Conservation (phyloP, 2,797 vertebrate species). For the Characodon lateralis region DNA sequence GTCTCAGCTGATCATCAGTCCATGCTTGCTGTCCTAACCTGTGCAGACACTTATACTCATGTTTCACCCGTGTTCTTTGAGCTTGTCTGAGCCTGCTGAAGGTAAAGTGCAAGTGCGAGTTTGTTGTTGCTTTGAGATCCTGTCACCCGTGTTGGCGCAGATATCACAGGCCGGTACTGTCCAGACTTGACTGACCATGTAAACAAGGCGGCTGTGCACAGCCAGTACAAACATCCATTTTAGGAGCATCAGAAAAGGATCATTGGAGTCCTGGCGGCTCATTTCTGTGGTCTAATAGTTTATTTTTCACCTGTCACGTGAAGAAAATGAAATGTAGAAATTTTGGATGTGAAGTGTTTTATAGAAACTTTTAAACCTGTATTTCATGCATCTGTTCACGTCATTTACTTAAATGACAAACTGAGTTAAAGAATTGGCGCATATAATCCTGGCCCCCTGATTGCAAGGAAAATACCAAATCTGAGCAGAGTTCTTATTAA, state of each 20-base stretch:
- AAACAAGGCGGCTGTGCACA: slow-evolving; percentile 29
- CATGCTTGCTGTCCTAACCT: background rate
- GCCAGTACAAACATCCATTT: slow-evolving; percentile 38
- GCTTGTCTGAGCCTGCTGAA: slow-evolving; percentile 30
- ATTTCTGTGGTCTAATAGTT: background rate
- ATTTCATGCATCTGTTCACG: slow-evolving; percentile 30
- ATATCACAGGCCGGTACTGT: slow-evolving; percentile 22
- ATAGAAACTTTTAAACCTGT: background rate
- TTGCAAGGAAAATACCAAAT: slow-evolving; percentile 18
- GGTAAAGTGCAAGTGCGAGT: slow-evolving; percentile 14
- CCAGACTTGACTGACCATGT: slow-evolving; percentile 50
- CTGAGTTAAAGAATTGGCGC: background rate
- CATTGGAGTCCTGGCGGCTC: background rate
- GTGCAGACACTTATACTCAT: slow-evolving; percentile 20
- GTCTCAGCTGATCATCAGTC: too few species aligned
- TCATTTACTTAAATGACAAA: slow-evolving; percentile 33
- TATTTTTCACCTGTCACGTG: slow-evolving; percentile 5
- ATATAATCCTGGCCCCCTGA: slow-evolving; percentile 19
- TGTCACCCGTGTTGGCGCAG: slow-evolving; percentile 35
- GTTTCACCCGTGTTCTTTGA: slow-evolving; percentile 24
- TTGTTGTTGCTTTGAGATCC: slow-evolving; percentile 33
- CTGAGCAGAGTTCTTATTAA: slow-evolving; percentile 9
- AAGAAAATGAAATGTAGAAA: slow-evolving; percentile 5
- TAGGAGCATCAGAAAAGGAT: slow-evolving; percentile 10
- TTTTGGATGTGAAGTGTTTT: background rate